Evolutionary conservation across 1,140 invertebrate genomes (phyloP), one percentile per base, ranked within the genome.

Genomic region (Cataglyphis hispanica): DNA sequence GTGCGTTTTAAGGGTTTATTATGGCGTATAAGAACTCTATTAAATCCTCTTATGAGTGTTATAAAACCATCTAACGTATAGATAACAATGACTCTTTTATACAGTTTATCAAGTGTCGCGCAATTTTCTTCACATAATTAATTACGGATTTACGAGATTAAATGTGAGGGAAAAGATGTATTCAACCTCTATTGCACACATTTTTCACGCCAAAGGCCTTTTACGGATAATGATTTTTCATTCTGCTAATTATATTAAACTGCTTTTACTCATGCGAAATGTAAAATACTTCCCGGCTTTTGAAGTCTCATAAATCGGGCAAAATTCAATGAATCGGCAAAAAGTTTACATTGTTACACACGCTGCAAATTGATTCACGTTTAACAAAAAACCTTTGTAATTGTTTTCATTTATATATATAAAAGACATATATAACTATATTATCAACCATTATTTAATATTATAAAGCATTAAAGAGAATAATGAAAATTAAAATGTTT

Each of bases 1-100:
- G n/a, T 19, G 25, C 37, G n/a, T 16, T 83, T 83, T 72, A 74
- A 83, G 53, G 13, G 67, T 60, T 40, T 22, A 61, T 83, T 60
- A 74, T 37, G 16, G 27, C 67, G 27, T 40, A 50, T 19, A 19
- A 34, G 25, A 83, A 43, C 11, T 72, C 53, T 83, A 72, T 60
- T 60, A 74, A 83, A 25, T 74, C 22, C 25, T 50, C 3, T 43
- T n/a, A 56, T 1, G 22, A 16, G 50, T n/a, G 34, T 58, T 60
- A 56, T 72, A 58, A 60, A 43, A 46, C 16, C 34, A 34, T 0
- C 13, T 43, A 58, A 40, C 31, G 67, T n/a, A 37, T 22, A 19
- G 37, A 34, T 81, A 80, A 80, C 16, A 34, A 25, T 22, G 78
- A 72, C 27, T 72, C 37, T 43, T 70, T 72, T n/a, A 7, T 27